These are phyloP conservation scores for Reticulitermes lucifugus DNA, from an alignment of 2,888 invertebrate species.

Conservation along the genomic window DNA sequence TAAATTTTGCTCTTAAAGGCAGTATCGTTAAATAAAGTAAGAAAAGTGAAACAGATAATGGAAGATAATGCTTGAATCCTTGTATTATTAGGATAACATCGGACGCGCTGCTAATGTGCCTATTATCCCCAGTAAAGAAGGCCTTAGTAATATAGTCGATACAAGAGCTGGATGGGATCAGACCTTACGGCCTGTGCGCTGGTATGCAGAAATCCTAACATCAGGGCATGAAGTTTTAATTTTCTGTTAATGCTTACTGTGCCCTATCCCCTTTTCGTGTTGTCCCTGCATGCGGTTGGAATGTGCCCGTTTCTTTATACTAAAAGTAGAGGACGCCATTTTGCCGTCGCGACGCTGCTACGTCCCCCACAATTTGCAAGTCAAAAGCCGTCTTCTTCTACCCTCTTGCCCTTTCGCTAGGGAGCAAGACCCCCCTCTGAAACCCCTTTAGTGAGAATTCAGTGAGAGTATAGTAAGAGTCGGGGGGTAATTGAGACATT, in stretches of 20 bases:
- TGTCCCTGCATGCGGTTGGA: background rate
- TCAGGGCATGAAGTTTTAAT: constrained; percentile 28
- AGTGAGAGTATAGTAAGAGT: background rate
- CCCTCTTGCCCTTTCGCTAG: background rate
- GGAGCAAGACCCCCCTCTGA: background rate
- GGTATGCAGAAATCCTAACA: background rate
- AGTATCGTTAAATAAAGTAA: no score
- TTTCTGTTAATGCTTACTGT: constrained; percentile 11
- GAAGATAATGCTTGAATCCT: background rate
- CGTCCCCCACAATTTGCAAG: constrained; percentile 39
- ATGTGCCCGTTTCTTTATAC: constrained; percentile 25
- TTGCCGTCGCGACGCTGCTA: constrained; percentile 33
- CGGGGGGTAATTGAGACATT: constrained; percentile 26
- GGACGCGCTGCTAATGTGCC: background rate
- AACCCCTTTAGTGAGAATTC: background rate
- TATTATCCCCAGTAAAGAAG: constrained; percentile 10
- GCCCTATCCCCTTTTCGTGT: background rate
- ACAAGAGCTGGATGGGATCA: background rate
- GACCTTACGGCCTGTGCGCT: background rate
- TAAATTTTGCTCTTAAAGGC: no score
- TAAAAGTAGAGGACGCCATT: constrained; percentile 18
- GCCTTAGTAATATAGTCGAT: constrained; percentile 3
- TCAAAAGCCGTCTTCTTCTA: constrained; percentile 37
- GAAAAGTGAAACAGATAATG: background rate
- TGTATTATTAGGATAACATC: background rate